Conservation (phyloP, 2,797 vertebrate species). For the Chelon auratus region DNA sequence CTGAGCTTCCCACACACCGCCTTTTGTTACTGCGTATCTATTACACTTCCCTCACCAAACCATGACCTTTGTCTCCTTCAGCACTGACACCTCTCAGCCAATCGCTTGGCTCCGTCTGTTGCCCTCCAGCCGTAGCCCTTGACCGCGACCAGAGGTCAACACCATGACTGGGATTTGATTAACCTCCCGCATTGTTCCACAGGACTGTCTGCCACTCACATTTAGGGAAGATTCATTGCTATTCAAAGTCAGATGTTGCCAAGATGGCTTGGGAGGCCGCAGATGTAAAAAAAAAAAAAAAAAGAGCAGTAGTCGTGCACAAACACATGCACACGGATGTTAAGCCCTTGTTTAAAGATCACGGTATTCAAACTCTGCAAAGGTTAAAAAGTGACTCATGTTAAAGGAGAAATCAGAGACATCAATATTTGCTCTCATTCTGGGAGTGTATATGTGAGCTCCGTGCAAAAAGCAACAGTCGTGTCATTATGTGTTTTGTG, state of each 20-base stretch:
- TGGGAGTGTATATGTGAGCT: constrained; percentile 38
- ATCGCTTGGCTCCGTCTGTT: constrained; percentile 62
- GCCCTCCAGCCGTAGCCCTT: constrained; percentile 70
- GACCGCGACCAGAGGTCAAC: constrained; percentile 73
- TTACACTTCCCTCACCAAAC: constrained; percentile 58
- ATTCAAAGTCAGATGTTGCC: constrained; percentile 59
- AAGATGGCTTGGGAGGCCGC: constrained; percentile 35
- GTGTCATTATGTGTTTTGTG: constrained; percentile 68
- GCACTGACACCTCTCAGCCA: constrained; percentile 63
- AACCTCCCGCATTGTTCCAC: constrained; percentile 74
- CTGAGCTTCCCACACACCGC: constrained; percentile 38
- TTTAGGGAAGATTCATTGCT: constrained; percentile 61
- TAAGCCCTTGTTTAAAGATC: constrained; percentile 5
- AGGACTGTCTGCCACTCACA: constrained; percentile 65
- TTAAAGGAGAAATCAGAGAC: constrained; percentile 54
- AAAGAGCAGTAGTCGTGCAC: not conserved
- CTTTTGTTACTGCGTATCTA: constrained; percentile 64
- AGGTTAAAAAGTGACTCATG: constrained; percentile 49
- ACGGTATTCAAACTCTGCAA: constrained; percentile 15
- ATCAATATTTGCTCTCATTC: constrained; percentile 74
- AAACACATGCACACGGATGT: not conserved
- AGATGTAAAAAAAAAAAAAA: constrained; percentile 20
- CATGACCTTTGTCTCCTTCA: constrained; percentile 67
- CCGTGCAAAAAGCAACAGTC: constrained; percentile 64
- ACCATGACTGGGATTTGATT: constrained; percentile 81